Conservation (phyloP, 2,888 invertebrate species). For the Torymus texanus region DNA sequence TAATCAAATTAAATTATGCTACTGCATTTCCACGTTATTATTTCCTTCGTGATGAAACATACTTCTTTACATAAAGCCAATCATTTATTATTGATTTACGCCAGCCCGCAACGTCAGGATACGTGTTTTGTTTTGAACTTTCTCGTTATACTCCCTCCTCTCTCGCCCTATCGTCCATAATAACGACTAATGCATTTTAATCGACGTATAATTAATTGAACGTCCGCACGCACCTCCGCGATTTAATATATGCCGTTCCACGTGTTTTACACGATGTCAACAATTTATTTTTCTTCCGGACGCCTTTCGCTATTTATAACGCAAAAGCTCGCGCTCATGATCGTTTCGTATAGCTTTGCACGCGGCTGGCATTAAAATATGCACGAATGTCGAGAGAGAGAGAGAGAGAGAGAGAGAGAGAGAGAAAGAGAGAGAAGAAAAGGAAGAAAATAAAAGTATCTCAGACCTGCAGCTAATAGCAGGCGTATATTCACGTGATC, state of each 20-base stretch:
- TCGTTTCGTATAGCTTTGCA: background rate
- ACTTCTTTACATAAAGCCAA: background rate
- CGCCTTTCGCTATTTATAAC: too few species aligned
- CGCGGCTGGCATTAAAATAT: constrained; percentile 7
- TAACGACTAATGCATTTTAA: background rate
- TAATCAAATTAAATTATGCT: too few species aligned
- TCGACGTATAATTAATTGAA: background rate
- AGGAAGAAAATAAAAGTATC: background rate
- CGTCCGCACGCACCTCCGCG: background rate
- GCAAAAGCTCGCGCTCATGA: too few species aligned
- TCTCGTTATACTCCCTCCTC: background rate
- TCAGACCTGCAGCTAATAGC: background rate
- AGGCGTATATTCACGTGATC: constrained; percentile 20
- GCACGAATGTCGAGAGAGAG: background rate
- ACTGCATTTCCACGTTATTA: too few species aligned
- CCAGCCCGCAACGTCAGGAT: too few species aligned
- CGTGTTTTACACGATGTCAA: background rate
- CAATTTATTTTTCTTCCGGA: too few species aligned
- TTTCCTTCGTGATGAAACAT: background rate
- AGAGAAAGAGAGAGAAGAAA: too few species aligned
- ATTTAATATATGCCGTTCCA: background rate
- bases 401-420: background rate
- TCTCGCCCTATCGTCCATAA: background rate
- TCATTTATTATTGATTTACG: too few species aligned
- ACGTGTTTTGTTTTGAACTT: too few species aligned